Evolutionary conservation across 2,797 vertebrate genomes (phyloP), one percentile per base, ranked within the genome.

Genomic region (Thunnus albacares): DNA sequence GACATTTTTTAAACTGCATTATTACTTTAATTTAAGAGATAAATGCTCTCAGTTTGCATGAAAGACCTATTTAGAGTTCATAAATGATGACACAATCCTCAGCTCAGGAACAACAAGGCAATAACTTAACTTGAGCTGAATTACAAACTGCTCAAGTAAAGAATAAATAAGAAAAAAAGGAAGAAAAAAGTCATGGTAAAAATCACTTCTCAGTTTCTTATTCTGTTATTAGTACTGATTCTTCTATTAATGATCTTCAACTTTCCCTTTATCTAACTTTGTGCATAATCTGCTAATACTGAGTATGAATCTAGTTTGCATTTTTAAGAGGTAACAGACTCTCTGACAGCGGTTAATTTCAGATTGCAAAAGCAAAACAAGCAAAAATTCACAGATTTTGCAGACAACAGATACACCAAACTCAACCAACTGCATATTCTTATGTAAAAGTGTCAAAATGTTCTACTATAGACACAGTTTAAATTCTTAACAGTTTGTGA

Each of bases 111-210:
- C 17, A 61, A 41, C 15, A n/a, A 60, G 28, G 55, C 35, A 30
- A 14, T 5, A 71, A 59, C 75, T 43, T 30, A 24, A 60, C 41
- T 0, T 24, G 2, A 56, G 49, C 6, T 66, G 10, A 43, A 41
- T 38, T 18, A 20, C 18, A 74, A 70, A 55, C 11, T 26, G 8
- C 35, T 78, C 26, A 73, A 57, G 71, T 13, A 38, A 45, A 76
- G 13, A 14, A 12, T 43, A 38, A 33, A 33, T 33, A 33, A 33
- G 5, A 33, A 33, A 30, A 30, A 30, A 30, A 30, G 24, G 24
- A 24, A 24, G 24, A 38, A 38, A 38, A 38, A 38, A 10, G 9
- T 2, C 8, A 38, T 8, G 8, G 33, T 35, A 35, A 35, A 35
- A 72, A 66, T 47, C 3, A 41, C 9, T 12, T 9, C 47, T 35